Base-by-base conservation (phyloP, 2,113 vertebrate species). In the Protobothrops flavoviridis region DNA sequence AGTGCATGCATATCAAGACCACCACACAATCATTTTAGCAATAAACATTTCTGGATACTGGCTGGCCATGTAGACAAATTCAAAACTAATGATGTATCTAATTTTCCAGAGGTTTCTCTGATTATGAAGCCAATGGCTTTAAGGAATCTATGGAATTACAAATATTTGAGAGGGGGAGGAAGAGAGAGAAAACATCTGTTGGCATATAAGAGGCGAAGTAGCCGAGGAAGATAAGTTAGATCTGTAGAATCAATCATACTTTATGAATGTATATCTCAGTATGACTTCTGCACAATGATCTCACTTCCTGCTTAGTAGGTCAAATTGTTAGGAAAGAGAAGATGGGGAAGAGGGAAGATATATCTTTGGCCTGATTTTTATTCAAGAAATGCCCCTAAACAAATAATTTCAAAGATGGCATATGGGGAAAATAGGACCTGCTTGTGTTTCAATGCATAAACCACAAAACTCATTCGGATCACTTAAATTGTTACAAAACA, bases 61-160 rank as follows among this genome's bases (percentile, higher is more conserved):
- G 86, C 87, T 56, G 91, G 86, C 61, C 88, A 90, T 43, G 12
- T 1, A 91, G 93, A 39, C 87, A 93, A 95, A 74, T 61, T 64
- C 90, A 92, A 81, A 86, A 0, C 43, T 90, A 81, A 39, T 92
- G 93, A 88, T 24, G 50, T 87, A 88, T 93, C 92, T 87, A 91
- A 94, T 52, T 85, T 94, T 95, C 91, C 69, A 85, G 90, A 94
- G 93, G 91, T 89, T 94, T 86, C 69, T 96, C 91, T 91, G 94
- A 53, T 95, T 95, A 91, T 95, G 87, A 57, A 95, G 94, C 93
- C 94, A 96, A 96, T 90, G 93, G 90, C 13, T 93, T 95, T 89
- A 88, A 97, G 94, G 96, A 96, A 97, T 97, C 91, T 96, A n/a
- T 96, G 93, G 95, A 97, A 97, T 97, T 95, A 6, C 94, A 97